phyloP scores from a whole-genome alignment of 2,888 invertebrate species.

The Leptinotarsa haldemani region DNA sequence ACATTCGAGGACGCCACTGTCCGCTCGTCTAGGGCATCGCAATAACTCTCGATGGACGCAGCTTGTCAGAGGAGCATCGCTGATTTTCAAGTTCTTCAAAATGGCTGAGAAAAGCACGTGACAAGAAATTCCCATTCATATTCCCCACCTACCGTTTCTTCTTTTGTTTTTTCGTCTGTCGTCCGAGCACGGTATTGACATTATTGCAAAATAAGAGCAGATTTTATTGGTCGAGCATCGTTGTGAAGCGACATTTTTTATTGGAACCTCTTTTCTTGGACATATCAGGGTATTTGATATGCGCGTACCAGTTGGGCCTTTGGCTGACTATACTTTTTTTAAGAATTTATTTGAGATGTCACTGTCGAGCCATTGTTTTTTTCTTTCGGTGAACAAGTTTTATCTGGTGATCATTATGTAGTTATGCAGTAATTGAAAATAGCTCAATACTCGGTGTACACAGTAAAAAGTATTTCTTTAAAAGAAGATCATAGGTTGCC shows the following conservation, averaged over 20 bases:
- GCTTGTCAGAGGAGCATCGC: constrained; percentile 40
- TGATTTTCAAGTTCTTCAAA: constrained; percentile 54
- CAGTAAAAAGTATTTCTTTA: too few species aligned
- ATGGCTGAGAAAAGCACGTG: constrained; percentile 52
- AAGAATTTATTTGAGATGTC: constrained; percentile 19
- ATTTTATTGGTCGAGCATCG: constrained; percentile 49
- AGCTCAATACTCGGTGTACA: neutral
- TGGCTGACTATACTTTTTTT: constrained; percentile 12
- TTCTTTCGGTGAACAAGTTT: neutral
- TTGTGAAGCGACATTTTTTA: constrained; percentile 46
- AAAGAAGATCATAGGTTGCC: too few species aligned
- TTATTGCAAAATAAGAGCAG: constrained; percentile 50
- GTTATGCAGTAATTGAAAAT: neutral
- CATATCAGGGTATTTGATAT: constrained; percentile 39
- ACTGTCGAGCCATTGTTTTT: constrained; percentile 24
- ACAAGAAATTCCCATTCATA: constrained; percentile 48
- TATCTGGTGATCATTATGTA: constrained; percentile 25
- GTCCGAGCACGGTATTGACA: constrained; percentile 42
- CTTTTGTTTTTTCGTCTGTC: constrained; percentile 43
- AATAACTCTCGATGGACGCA: constrained; percentile 34
- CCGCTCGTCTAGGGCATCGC: constrained; percentile 16
- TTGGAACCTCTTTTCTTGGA: constrained; percentile 37
- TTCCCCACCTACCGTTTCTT: constrained; percentile 42
- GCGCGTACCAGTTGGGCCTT: constrained; percentile 35
- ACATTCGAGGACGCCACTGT: neutral